A percentile compares a stretch with the other conserved stretches of the same genome.
phyloP scores from a whole-genome alignment of 1,140 invertebrate genomes.

The Marisa cornuarietis region DNA sequence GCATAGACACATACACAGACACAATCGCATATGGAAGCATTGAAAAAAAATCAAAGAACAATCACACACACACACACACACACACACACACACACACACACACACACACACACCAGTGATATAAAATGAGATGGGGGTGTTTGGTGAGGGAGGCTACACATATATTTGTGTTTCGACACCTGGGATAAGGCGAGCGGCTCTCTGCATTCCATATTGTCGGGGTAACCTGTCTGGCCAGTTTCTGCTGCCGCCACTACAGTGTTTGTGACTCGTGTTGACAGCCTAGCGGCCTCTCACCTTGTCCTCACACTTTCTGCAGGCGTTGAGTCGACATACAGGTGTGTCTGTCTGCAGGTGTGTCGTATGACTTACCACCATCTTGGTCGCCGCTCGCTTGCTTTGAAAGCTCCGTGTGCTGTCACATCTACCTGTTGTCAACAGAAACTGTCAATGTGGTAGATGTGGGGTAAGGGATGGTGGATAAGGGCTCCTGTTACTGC shows the following conservation, averaged over 20 bases:
- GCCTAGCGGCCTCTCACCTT: neutral
- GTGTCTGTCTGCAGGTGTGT: neutral
- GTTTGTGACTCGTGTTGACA: neutral
- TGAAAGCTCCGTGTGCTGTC: too few relatives aligned
- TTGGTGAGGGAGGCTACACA: neutral
- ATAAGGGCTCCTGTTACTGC: too few relatives aligned
- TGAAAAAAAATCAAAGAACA: slow-evolving; percentile 8
- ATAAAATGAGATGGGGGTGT: neutral
- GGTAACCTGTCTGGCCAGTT: neutral
- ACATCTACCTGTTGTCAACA: too few relatives aligned
- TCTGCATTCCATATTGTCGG: neutral
- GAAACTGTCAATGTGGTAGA: neutral
- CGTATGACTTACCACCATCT: neutral
- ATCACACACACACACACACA: slow-evolving; percentile 1
- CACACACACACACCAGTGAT: neutral
- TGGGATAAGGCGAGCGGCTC: neutral
- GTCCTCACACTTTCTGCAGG: neutral
- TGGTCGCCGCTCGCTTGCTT: too few relatives aligned
- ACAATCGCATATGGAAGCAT: neutral
- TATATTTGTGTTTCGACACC: too few relatives aligned
- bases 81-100: neutral
- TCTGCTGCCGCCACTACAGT: neutral
- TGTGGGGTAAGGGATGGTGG: too few relatives aligned
- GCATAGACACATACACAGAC: slow-evolving; percentile 5
- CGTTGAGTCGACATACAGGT: neutral